A percentile compares a stretch with the other conserved stretches of the same genome.
phyloP scores from a whole-genome alignment of 2,888 invertebrate genomes.

The Phengaris alcon region DNA sequence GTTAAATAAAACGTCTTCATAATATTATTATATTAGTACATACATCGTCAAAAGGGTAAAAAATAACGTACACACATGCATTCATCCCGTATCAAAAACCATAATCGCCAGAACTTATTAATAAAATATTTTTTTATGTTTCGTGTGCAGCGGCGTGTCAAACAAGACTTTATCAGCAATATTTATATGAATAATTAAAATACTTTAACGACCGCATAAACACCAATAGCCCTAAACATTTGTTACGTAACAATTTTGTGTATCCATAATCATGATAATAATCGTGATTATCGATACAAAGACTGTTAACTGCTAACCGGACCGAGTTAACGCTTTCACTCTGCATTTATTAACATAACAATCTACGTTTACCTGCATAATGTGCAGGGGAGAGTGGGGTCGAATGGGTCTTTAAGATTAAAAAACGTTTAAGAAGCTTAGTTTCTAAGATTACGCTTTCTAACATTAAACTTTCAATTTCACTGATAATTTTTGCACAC shows the following conservation, averaged over 20 bases:
- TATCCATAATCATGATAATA: slow-evolving; percentile 29
- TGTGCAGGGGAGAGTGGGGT: slow-evolving; percentile 41
- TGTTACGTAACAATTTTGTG: slow-evolving; percentile 32
- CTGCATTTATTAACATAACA: slow-evolving; percentile 64
- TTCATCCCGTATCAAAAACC: background rate
- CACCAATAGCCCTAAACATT: slow-evolving; percentile 20
- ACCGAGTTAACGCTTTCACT: slow-evolving; percentile 67
- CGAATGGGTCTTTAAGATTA: slow-evolving; percentile 24
- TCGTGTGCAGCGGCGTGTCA: slow-evolving; percentile 16
- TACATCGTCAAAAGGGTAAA: too few relatives aligned
- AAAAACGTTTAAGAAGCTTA: background rate
- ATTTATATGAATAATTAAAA: slow-evolving; percentile 23
- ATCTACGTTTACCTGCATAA: slow-evolving; percentile 52
- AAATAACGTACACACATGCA: too few relatives aligned
- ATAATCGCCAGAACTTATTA: background rate
- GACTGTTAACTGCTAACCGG: slow-evolving; percentile 38
- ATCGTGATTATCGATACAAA: slow-evolving; percentile 35
- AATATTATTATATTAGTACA: too few relatives aligned
- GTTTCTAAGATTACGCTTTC: background rate
- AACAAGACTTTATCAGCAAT: slow-evolving; percentile 12
- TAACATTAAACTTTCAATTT: too few relatives aligned
- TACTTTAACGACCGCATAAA: slow-evolving; percentile 11
- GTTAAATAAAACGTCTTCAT: too few relatives aligned
- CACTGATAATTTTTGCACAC: too few relatives aligned
- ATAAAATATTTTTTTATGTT: slow-evolving; percentile 14